Evolutionary conservation across 2,888 invertebrate species (phyloP), one percentile per base, ranked within the genome.

Genomic region (Metopia argyrocephala): DNA sequence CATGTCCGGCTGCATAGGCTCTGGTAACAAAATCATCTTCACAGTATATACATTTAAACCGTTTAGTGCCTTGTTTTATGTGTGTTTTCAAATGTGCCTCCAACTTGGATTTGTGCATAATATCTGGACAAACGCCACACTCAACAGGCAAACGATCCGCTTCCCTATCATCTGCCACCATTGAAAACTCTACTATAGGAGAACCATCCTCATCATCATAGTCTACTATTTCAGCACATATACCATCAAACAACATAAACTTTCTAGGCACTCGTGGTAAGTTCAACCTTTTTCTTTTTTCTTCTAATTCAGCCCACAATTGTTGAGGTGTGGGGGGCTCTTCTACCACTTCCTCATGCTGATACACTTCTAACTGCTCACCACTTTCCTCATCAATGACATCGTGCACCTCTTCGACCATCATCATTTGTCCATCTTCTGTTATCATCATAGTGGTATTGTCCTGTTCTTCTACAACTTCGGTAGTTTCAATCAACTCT

Each of bases 181-280:
- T 76, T 7, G 79, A 82, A 69, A 82, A 82, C 56, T 82, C 82
- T 7, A 82, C 82, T 61, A 82, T 82, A 1, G 82, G 82, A 6
- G 82, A 76, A 54, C 79, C 62, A 23, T 82, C 82, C 5, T 82
- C 82, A 65, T 79, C 79, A 65, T 82, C 82, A 52, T 79, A 82
- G 56, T 82, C 82, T n/a, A 82, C 82, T 50, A 82, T 82, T 57
- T 82, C 82, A 0, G 82, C 82, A 57, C 78, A 76, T 28, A 82
- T 78, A 4, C 79, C 79, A 64, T 82, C 82, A 27, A 79, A 82
- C 5, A 82, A 54, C 79, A 82, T 69, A 65, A 82, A 82, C n/a
- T 79, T 78, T 38, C 71, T 71, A 2, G 82, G 82, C 3, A 78
- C 82, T 68, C 31, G 48, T 3, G 82, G 78, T 20, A 79, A 46